Evolutionary conservation across 2,797 vertebrate species (phyloP).

Genomic region (Channa striata): DNA sequence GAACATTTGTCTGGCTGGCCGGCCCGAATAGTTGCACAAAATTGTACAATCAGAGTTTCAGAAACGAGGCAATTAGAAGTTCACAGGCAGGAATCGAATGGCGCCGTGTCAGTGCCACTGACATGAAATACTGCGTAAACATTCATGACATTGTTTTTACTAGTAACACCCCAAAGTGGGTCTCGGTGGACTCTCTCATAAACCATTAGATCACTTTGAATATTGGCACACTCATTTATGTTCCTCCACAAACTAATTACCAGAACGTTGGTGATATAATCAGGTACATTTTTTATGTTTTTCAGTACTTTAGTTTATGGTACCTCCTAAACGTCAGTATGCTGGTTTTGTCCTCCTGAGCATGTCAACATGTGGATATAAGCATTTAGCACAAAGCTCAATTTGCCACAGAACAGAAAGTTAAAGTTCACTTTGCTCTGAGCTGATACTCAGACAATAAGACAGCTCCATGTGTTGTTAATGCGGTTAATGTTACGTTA

Average conservation of each 20-base stretch:
- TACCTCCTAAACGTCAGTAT: no score
- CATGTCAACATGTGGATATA: no score
- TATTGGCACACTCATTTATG: no score
- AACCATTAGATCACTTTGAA: no score
- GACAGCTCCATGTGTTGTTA: background rate
- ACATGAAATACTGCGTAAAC: background rate
- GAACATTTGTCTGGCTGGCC: conserved; percentile 8
- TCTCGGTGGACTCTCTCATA: no score
- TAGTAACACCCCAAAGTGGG: no score
- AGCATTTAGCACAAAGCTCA: no score
- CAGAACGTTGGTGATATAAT: background rate
- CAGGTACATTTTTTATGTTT: background rate
- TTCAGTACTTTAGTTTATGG: background rate
- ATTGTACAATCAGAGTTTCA: background rate
- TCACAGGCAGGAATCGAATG: conserved; percentile 13
- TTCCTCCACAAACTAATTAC: background rate
- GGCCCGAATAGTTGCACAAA: conserved; percentile 4
- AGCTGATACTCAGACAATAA: background rate
- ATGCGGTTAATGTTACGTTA: conserved; percentile 1
- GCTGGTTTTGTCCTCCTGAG: no score
- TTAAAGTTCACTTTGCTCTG: background rate
- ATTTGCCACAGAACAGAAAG: background rate
- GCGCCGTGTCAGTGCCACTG: background rate
- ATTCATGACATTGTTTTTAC: background rate
- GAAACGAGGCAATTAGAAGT: conserved; percentile 21